A percentile compares a stretch with the other conserved stretches of the same genome.
Conservation (phyloP, 2,113 vertebrate species). For the Pterocles burchelli region DNA sequence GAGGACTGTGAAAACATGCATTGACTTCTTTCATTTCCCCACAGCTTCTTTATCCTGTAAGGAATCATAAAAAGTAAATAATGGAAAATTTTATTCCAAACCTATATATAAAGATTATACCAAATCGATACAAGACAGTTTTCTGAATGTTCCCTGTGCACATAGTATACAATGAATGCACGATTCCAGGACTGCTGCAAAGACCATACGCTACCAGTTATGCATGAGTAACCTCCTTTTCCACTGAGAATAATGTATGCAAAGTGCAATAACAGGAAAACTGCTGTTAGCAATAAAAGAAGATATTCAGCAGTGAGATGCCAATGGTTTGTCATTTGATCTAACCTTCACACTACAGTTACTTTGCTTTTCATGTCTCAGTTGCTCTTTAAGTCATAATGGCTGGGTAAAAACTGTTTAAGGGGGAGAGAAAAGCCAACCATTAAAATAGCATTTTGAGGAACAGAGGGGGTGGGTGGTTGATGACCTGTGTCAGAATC, state of each 20-base stretch:
- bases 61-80: not conserved
- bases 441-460: slow-evolving; percentile 44
- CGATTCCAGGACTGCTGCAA: not conserved
- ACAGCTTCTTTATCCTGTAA: not conserved
- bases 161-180: not conserved
- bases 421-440: not conserved
- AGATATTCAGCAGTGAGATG: not conserved
- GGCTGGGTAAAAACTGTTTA: slow-evolving; percentile 46
- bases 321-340: slow-evolving; percentile 30
- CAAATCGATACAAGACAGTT: not conserved
- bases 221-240: not conserved
- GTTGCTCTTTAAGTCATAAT: slow-evolving; percentile 53
- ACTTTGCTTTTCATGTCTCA: slow-evolving; percentile 58
- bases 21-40: not conserved
- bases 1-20: not conserved
- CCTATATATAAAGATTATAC: not conserved
- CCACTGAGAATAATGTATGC: not conserved
- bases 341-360: slow-evolving; percentile 63
- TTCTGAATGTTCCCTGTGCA: not conserved
- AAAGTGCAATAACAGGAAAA: not conserved
- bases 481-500: slow-evolving; percentile 42
- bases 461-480: not conserved
- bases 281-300: not conserved
- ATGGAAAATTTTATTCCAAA: not conserved
- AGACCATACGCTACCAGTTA: not conserved